Percentiles rank a stretch among this genome's conserved stretches.
phyloP scores from a whole-genome alignment of 2,888 invertebrate genomes.

The Limenitis camilla region DNA sequence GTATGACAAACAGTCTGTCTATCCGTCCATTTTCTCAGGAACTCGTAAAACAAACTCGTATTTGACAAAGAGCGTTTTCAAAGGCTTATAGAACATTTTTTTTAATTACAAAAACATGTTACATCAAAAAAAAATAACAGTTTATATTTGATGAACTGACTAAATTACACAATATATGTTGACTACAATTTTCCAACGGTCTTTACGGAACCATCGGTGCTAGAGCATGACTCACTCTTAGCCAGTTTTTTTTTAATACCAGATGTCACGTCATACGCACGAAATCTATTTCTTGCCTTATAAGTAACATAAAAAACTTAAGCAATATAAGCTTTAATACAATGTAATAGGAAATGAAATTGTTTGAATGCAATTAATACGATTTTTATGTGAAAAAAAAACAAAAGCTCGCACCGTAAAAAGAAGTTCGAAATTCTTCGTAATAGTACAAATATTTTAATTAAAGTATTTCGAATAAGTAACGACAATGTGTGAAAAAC shows the following conservation, averaged over 20 bases:
- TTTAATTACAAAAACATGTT: no score
- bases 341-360: slow-evolving; percentile 3
- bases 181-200: no score
- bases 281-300: slow-evolving; percentile 7
- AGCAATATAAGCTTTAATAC: background rate
- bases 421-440: slow-evolving; percentile 47
- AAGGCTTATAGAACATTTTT: no score
- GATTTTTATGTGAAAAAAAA: slow-evolving; percentile 38
- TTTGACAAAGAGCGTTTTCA: no score
- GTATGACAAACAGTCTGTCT: no score
- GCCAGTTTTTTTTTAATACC: slow-evolving; percentile 36
- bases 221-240: no score
- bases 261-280: slow-evolving; percentile 42
- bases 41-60: no score
- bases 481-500: slow-evolving; percentile 49
- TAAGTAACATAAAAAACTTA: background rate
- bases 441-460: slow-evolving; percentile 66
- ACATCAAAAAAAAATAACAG: no score
- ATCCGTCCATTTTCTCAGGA: no score
- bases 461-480: slow-evolving; percentile 50
- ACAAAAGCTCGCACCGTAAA: slow-evolving; percentile 39
- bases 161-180: no score
- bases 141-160: no score
- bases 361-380: slow-evolving; percentile 7
- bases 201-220: no score